Conservation (phyloP, 2,888 invertebrate genomes). For the Liodrosophila aerea region DNA sequence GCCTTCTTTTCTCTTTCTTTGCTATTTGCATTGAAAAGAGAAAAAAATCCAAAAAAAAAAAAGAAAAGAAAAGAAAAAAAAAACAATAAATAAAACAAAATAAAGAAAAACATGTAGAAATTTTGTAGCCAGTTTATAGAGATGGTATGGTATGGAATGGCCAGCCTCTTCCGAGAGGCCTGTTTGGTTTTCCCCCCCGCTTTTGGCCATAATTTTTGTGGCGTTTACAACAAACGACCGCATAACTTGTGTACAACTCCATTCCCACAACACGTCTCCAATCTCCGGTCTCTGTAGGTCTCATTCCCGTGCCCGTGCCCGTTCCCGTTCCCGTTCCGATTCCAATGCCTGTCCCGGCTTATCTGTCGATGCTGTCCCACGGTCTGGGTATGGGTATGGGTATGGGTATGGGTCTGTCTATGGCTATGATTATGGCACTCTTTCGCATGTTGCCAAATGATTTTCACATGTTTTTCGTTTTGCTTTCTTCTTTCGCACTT, state of each 20-base stretch:
- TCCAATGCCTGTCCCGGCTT: constrained; percentile 48
- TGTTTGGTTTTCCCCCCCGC: constrained; percentile 70
- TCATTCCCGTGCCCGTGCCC: constrained; percentile 2
- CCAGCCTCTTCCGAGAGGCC: constrained; percentile 47
- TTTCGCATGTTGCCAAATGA: constrained; percentile 64
- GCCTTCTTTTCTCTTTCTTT: constrained; percentile 37
- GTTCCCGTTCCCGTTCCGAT: neutral
- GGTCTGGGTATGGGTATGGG: constrained; percentile 14
- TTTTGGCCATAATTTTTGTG: constrained; percentile 67
- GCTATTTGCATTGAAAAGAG: constrained; percentile 23
- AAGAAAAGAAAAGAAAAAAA: constrained; percentile 1
- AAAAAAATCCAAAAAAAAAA: constrained; percentile 13
- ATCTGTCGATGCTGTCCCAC: constrained; percentile 55
- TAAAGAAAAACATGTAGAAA: constrained; percentile 57
- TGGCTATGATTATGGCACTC: constrained; percentile 17
- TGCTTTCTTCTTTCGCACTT: constrained; percentile 59
- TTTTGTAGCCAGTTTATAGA: constrained; percentile 74
- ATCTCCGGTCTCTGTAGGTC: neutral
- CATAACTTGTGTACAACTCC: constrained; percentile 57
- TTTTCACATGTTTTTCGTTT: constrained; percentile 65
- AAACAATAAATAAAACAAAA: constrained; percentile 10
- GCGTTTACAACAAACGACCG: constrained; percentile 71
- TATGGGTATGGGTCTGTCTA: neutral
- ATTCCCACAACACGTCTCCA: constrained; percentile 8
- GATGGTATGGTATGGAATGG: constrained; percentile 49